Evolutionary conservation across 2,797 vertebrate genomes (phyloP).

Genomic region (Galaxias olidus): DNA sequence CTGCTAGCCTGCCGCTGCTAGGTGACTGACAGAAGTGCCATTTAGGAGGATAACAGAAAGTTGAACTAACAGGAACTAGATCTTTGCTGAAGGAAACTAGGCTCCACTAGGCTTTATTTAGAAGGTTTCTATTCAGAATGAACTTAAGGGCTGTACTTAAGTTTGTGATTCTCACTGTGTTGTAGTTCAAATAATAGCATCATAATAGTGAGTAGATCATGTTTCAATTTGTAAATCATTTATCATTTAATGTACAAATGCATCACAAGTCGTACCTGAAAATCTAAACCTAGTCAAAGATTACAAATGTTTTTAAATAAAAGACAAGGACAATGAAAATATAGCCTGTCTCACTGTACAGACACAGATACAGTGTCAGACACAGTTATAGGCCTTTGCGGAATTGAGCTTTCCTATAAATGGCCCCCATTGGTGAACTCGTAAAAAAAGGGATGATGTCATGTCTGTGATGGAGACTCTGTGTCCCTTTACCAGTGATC

Average conservation of each 20-base stretch:
- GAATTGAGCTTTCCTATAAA: constrained; percentile 51
- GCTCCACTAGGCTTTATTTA: constrained; percentile 43
- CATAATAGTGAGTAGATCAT: too few species aligned
- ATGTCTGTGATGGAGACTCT: constrained; percentile 70
- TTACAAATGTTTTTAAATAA: too few species aligned
- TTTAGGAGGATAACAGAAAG: constrained; percentile 62
- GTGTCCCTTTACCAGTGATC: constrained; percentile 60
- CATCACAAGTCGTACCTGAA: too few species aligned
- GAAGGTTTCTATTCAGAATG: constrained; percentile 31
- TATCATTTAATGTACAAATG: too few species aligned
- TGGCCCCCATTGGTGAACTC: constrained; percentile 56
- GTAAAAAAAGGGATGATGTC: constrained; percentile 70
- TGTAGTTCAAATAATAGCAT: too few species aligned
- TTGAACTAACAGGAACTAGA: constrained; percentile 39
- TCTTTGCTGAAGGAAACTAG: constrained; percentile 48
- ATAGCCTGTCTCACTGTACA: neutral
- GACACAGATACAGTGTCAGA: constrained; percentile 9
- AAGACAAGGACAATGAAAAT: too few species aligned
- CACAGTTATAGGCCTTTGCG: constrained; percentile 28
- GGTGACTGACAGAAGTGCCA: constrained; percentile 65
- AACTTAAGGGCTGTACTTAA: constrained; percentile 30
- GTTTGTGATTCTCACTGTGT: constrained; percentile 1
- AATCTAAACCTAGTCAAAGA: too few species aligned
- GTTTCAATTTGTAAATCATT: too few species aligned
- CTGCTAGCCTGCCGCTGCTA: constrained; percentile 66